A percentile compares a stretch with the other conserved stretches of the same genome.
These are phyloP conservation scores for Mimachlamys varia DNA, from an alignment of 2,888 invertebrate genomes.

Conservation along the genomic window DNA sequence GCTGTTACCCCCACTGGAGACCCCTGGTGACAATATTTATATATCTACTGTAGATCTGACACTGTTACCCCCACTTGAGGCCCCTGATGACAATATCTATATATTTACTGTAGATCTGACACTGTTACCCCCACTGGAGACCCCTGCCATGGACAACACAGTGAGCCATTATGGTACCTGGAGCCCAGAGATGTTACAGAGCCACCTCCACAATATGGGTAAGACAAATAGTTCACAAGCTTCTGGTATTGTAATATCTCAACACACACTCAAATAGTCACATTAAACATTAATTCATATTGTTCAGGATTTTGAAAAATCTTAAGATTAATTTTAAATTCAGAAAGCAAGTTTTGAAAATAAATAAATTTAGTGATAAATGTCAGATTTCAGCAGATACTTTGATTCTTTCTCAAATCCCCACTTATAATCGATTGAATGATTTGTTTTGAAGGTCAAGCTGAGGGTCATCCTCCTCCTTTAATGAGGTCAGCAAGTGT, in stretches of 20 bases:
- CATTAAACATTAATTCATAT: too few relatives aligned
- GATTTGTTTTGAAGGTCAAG: conserved; percentile 39
- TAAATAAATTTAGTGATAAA: too few relatives aligned
- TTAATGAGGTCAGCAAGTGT: conserved; percentile 69
- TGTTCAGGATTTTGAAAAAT: too few relatives aligned
- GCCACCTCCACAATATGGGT: neutral
- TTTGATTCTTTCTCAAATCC: too few relatives aligned
- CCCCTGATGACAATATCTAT: neutral
- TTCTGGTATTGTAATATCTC: neutral
- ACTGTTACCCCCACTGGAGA: conserved; percentile 62
- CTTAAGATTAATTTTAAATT: too few relatives aligned
- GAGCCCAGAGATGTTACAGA: conserved; percentile 29
- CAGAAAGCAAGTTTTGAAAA: too few relatives aligned
- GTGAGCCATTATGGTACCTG: neutral
- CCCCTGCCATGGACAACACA: neutral
- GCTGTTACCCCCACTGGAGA: too few relatives aligned
- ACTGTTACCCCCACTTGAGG: neutral
- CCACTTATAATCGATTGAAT: too few relatives aligned
- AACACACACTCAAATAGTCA: too few relatives aligned
- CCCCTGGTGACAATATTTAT: too few relatives aligned
- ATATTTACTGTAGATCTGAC: conserved; percentile 44
- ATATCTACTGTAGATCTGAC: neutral
- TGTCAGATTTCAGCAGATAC: too few relatives aligned
- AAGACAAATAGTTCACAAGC: neutral
- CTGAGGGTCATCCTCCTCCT: conserved; percentile 48